These are phyloP conservation scores for Merops nubicus DNA, from an alignment of 2,113 vertebrate genomes.

Conservation along the genomic window DNA sequence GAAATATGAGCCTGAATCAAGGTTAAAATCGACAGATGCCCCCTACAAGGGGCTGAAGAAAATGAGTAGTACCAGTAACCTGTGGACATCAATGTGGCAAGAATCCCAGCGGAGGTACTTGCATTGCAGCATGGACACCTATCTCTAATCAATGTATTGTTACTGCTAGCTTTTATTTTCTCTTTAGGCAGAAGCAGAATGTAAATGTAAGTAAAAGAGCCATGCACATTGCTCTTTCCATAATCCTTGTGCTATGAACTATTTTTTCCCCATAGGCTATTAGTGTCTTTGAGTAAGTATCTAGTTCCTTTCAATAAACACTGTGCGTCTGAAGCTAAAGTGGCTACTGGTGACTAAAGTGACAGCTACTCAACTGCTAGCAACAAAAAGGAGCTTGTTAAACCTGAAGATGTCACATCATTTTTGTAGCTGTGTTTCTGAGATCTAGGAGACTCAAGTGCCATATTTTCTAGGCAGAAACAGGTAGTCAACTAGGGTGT, in stretches of 20 bases:
- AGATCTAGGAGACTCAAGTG: constrained; percentile 10
- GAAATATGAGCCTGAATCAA: background rate
- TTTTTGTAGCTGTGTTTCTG: constrained; percentile 7
- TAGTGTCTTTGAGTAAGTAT: constrained; percentile 55
- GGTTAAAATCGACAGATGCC: background rate
- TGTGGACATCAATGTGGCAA: background rate
- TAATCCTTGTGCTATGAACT: constrained; percentile 17
- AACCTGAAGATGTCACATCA: constrained; percentile 27
- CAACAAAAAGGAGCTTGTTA: constrained; percentile 46
- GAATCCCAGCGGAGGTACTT: background rate
- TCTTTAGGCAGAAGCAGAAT: background rate
- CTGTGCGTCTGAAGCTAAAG: constrained; percentile 32
- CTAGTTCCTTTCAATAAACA: constrained; percentile 64
- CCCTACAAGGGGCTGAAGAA: background rate
- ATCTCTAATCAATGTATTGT: background rate
- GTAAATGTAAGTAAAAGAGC: background rate
- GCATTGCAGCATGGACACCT: background rate
- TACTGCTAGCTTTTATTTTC: background rate
- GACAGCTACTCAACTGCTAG: constrained; percentile 28
- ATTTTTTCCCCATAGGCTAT: constrained; percentile 39
- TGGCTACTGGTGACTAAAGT: constrained; percentile 37
- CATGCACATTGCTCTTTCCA: background rate
- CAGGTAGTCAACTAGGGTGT: constrained; percentile 74
- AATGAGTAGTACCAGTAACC: background rate
- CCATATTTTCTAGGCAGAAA: constrained; percentile 66